Evolutionary conservation across 2,888 invertebrate species (phyloP).

Genomic region (Merodon equestris): DNA sequence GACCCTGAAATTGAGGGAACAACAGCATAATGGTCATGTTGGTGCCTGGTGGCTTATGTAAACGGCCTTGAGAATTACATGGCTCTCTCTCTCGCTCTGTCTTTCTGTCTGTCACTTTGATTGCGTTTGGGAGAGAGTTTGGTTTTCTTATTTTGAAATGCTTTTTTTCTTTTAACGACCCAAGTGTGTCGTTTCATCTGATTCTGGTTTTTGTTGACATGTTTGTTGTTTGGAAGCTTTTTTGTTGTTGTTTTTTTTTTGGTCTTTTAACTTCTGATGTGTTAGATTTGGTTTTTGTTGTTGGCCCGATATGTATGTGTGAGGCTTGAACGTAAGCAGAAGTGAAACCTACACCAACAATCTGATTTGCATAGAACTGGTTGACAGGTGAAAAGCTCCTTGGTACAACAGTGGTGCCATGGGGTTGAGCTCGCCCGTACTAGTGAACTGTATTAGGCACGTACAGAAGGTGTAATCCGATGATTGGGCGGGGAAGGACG

Average conservation of each 20-base stretch:
- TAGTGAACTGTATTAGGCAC: no score
- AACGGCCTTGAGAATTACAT: conserved; percentile 53
- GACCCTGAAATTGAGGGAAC: conserved; percentile 43
- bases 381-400: conserved; percentile 15
- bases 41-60: conserved; percentile 37
- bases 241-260: neutral
- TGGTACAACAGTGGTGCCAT: neutral
- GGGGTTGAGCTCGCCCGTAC: no score
- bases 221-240: conserved; percentile 18
- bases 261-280: no score
- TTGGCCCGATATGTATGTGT: conserved; percentile 12
- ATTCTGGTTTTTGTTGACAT: conserved; percentile 44
- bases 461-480: no score
- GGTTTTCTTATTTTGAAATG: neutral
- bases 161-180: neutral
- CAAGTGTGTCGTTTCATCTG: neutral
- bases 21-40: conserved; percentile 19
- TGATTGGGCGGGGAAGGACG: no score
- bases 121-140: neutral
- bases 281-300: no score
- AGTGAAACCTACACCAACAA: conserved; percentile 38
- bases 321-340: conserved; percentile 34
- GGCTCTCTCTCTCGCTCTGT: conserved; percentile 15
- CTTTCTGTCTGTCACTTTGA: neutral
- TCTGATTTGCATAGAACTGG: conserved; percentile 22